Evolutionary conservation across 1,140 invertebrate genomes (phyloP), one percentile per base, ranked within the genome.

Genomic region (Anthonomus grandis): DNA sequence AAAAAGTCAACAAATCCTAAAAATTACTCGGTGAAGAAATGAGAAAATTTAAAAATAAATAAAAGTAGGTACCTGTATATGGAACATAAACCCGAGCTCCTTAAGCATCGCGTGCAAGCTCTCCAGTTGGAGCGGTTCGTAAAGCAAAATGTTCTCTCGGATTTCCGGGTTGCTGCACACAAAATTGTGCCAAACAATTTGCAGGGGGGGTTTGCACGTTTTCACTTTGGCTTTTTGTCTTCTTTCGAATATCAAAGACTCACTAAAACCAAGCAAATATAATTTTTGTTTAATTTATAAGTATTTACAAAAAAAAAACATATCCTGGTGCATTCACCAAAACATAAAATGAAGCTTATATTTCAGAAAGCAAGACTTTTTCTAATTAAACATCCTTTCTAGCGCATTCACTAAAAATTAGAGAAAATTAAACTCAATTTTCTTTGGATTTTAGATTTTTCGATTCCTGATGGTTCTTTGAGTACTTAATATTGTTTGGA

Each of bases 151-250:
- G 21, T 77, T 75, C 51, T 80, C 74, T 21, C 69, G 61, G 10
- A 82, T 65, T 15, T 65, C 34, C n/a, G 63, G 59, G 10, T 79
- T 70, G 25, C 71, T 71, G 2, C 70, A 70, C 10, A 82, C 64
- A 47, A 80, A 80, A 67, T 82, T 82, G 61, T 80, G 74, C 65
- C 80, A 80, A 3, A 75, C 78, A 57, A 82, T 76, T 47, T 82
- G 79, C 22, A 82, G 64, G 2, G 80, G 80, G 1, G 81, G 66
- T 36, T 69, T 61, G 57, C 79, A 81, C 0, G 70, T 66, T 36
- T 46, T 2, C 12, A 72, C 59, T 62, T 58, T 63, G 42, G 45
- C 57, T 19, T 69, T 70, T 50, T 57, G 64, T 51, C 57, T 70
- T 44, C 67, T 64, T 59, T 74, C 72, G 57, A 74, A 71, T 46